phyloP scores from a whole-genome alignment of 2,113 vertebrate species.

The Periophthalmodon schlosseri region DNA sequence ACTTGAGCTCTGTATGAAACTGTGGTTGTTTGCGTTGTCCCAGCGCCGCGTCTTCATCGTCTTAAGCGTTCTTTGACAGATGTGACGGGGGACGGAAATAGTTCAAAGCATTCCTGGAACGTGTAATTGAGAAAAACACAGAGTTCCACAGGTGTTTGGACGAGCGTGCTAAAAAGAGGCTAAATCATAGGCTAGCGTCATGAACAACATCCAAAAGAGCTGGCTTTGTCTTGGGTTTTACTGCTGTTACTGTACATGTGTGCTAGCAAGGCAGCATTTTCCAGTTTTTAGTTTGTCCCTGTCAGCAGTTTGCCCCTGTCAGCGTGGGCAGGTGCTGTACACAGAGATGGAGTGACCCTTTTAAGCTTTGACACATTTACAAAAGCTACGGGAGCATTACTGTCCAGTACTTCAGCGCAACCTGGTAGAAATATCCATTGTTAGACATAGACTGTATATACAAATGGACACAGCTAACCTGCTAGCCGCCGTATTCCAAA shows the following conservation, averaged over 20 bases:
- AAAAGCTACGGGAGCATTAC: background rate
- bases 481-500: too few species aligned
- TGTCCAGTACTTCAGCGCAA: constrained; percentile 7
- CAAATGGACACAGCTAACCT: too few species aligned
- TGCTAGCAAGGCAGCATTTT: background rate
- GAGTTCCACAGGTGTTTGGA: constrained; percentile 4
- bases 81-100: background rate
- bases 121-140: constrained; percentile 16
- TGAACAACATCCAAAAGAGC: background rate
- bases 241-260: background rate
- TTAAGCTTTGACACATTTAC: constrained; percentile 9
- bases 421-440: background rate
- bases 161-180: background rate
- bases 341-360: constrained; percentile 12
- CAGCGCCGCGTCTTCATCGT: background rate
- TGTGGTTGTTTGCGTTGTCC: background rate
- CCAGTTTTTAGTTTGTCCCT: constrained; percentile 6
- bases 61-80: background rate
- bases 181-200: constrained; percentile 6
- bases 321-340: background rate
- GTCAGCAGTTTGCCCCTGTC: background rate
- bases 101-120: constrained; percentile 4
- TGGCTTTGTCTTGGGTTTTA: background rate
- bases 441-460: too few species aligned
- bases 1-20: too few species aligned